Evolutionary conservation across 2,797 vertebrate genomes (phyloP), one percentile per base, ranked within the genome.

Genomic region (Oreortyx pictus): DNA sequence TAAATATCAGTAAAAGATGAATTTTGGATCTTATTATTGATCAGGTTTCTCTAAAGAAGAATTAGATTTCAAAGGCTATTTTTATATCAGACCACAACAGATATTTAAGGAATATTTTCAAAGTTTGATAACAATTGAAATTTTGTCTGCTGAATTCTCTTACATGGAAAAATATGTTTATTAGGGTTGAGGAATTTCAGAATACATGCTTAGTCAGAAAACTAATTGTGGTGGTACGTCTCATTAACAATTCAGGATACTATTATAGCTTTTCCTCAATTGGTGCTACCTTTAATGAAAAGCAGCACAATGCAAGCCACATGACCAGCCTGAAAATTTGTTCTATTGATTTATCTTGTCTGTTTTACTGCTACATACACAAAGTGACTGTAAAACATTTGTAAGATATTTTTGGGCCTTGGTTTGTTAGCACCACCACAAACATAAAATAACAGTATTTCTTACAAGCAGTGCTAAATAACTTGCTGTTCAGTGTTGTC

Each of bases 301-400:
- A 97, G 59, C 88, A 95, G 92, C 95, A 96, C 95, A 96, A 95
- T 43, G 31, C 90, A 95, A 95, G 90, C 64, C 86, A 65, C 74
- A 81, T 97, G 97, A 94, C 93, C 50, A 46, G 61, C 89, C 81
- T 96, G 93, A 96, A 95, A 97, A 90, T 97, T 97, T 97, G 91
- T 96, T 96, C 90, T 91, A 76, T 96, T 97, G 97, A 97, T 97
- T 98, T 96, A 96, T 97, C 96, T 96, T 86, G 89, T 81, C 67
- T 80, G 25, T 66, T 93, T 85, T 94, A 80, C 83, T 71, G 37
- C 88, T 95, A 80, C 83, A 82, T 95, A 83, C 91, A 92, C 79
- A 86, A 93, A 97, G 90, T 33, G 52, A 96, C 93, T 96, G 83
- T 65, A 96, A 83, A 97, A 84, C 37, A 86, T 91, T 94, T 37